A percentile compares a stretch with the other conserved stretches of the same genome.
phyloP scores from a whole-genome alignment of 2,888 invertebrate species.

The Drosophila macrothrix region DNA sequence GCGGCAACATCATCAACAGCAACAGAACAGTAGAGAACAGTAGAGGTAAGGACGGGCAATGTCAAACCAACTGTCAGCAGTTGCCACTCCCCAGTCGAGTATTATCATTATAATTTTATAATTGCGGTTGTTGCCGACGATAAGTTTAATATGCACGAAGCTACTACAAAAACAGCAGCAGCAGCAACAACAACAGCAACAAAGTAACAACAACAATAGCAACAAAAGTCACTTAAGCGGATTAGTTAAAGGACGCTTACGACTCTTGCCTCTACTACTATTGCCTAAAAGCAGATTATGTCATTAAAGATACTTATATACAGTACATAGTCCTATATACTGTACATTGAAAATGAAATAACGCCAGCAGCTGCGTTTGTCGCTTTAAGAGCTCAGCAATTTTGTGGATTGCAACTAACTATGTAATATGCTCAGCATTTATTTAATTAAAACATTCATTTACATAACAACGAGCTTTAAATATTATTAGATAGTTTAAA shows the following conservation, averaged over 20 bases:
- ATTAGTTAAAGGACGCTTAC: conserved; percentile 67
- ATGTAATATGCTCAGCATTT: conserved; percentile 13
- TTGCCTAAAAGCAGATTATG: conserved; percentile 80
- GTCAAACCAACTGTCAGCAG: conserved; percentile 79
- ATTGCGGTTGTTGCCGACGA: conserved; percentile 78
- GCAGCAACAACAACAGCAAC: conserved; percentile 18
- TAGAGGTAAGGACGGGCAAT: conserved; percentile 54
- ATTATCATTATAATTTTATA: conserved; percentile 82
- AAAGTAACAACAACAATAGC: conserved; percentile 35
- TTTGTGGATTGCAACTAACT: conserved; percentile 30
- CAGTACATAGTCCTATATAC: background rate
- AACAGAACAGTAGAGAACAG: conserved; percentile 19
- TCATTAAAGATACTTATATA: conserved; percentile 68
- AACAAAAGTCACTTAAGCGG: conserved; percentile 80
- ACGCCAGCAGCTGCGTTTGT: conserved; percentile 31
- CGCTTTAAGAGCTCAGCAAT: conserved; percentile 36
- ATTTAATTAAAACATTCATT: conserved; percentile 42
- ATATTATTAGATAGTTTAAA: background rate
- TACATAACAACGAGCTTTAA: conserved; percentile 33
- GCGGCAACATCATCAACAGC: conserved; percentile 53
- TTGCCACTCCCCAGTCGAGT: conserved; percentile 75
- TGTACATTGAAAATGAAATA: conserved; percentile 28
- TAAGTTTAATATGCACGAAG: conserved; percentile 77
- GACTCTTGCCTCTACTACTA: conserved; percentile 15
- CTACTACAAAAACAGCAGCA: conserved; percentile 31